A percentile compares a stretch with the other conserved stretches of the same genome.
Conservation (phyloP, 2,888 invertebrate species). For the Caenorhabditis angaria region DNA sequence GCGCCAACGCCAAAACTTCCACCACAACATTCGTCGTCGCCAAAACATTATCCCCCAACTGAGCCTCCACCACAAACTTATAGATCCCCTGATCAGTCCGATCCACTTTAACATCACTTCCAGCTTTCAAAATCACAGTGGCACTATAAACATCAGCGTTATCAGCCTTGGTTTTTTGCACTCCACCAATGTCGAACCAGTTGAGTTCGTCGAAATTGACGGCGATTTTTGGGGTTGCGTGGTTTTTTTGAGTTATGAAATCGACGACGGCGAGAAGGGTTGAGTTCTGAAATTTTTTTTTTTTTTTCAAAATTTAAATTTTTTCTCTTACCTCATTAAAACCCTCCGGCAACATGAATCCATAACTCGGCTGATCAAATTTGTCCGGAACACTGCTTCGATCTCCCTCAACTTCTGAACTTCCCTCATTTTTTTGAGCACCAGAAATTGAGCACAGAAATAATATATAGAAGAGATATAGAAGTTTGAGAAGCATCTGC, state of each 20-base stretch:
- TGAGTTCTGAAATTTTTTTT: conserved; percentile 30
- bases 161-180: conserved; percentile 41
- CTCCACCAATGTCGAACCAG: conserved; percentile 58
- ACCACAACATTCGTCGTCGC: conserved; percentile 48
- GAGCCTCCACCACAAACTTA: conserved; percentile 43
- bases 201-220: conserved; percentile 46
- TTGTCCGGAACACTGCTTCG: conserved; percentile 25
- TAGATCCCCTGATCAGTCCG: conserved; percentile 44
- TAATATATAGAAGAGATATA: no score
- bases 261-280: conserved; percentile 53
- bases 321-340: conserved; percentile 30
- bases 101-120: conserved; percentile 33
- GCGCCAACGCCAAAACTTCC: conserved; percentile 49
- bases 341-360: conserved; percentile 65
- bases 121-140: conserved; percentile 37
- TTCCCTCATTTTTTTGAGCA: not conserved
- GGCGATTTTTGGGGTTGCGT: conserved; percentile 43
- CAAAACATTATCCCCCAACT: conserved; percentile 22
- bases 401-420: conserved; percentile 31
- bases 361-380: conserved; percentile 58
- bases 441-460: not conserved
- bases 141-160: conserved; percentile 52
- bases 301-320: not conserved
- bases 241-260: conserved; percentile 50
- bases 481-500: not conserved